Percentiles rank a stretch among this genome's conserved stretches.
These are phyloP conservation scores for Eriocheir sinensis DNA, from an alignment of 1,140 invertebrate species.

Conservation along the genomic window DNA sequence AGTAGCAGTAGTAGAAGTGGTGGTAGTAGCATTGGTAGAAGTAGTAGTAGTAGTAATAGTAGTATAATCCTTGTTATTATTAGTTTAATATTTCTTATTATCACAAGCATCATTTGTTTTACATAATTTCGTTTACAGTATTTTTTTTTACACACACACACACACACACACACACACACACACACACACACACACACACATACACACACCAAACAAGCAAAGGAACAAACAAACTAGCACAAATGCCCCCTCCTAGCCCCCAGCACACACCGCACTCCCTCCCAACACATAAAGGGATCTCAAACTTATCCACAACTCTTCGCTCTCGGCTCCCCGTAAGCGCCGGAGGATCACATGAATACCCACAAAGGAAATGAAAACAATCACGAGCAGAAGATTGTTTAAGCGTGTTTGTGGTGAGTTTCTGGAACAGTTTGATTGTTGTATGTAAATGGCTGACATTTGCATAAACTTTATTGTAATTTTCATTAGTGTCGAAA, in stretches of 20 bases:
- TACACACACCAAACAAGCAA: not conserved
- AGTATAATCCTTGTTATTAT: too few species aligned
- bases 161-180: conserved; percentile 4
- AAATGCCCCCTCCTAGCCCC: too few species aligned
- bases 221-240: not conserved
- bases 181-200: conserved; percentile 37
- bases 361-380: not conserved
- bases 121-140: not conserved
- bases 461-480: not conserved
- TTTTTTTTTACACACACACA: not conserved
- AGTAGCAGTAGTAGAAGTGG: too few species aligned
- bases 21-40: too few species aligned
- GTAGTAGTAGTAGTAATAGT: too few species aligned
- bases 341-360: not conserved
- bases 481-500: not conserved
- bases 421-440: not conserved
- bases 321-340: not conserved
- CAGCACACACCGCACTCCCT: too few species aligned
- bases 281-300: too few species aligned
- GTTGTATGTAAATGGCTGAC: not conserved
- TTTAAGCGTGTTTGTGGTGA: not conserved
- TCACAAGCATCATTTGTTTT: not conserved
- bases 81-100: too few species aligned
- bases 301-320: not conserved
- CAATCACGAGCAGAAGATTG: not conserved